Conservation (phyloP, 2,888 invertebrate genomes). For the Pristionchus mayeri region DNA sequence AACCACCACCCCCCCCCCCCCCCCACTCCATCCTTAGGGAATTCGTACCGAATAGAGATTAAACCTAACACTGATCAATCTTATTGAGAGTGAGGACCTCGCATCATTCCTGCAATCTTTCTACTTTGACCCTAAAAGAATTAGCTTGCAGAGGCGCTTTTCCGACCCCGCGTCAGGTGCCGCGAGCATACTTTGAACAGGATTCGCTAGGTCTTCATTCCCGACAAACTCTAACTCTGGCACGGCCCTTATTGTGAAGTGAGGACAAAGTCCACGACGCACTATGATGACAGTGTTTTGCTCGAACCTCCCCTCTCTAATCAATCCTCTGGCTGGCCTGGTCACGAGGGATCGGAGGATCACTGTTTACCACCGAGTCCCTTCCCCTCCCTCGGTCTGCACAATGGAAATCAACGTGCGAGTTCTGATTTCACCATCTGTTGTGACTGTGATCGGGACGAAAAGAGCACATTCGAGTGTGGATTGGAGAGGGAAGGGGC, state of each 20-base stretch:
- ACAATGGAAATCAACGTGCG: background rate
- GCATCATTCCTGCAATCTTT: background rate
- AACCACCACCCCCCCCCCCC: too few relatives aligned
- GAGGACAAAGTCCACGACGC: background rate
- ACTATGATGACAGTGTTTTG: slow-evolving; percentile 8
- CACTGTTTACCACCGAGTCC: slow-evolving; percentile 10
- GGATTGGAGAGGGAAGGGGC: background rate
- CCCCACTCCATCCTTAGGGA: too few relatives aligned
- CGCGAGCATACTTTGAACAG: background rate
- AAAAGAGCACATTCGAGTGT: background rate
- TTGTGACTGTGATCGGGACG: background rate
- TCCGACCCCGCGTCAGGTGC: too few relatives aligned
- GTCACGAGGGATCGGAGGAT: background rate
- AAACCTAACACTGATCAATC: background rate
- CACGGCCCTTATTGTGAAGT: background rate
- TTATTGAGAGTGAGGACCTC: background rate
- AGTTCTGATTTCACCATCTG: background rate
- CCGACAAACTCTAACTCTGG: background rate
- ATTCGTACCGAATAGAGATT: background rate
- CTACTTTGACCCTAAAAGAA: background rate
- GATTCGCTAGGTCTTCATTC: background rate
- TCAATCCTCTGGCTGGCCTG: background rate
- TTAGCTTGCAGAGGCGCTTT: too few relatives aligned
- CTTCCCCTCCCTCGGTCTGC: background rate
- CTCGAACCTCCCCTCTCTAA: background rate